Conservation (phyloP, 2,797 vertebrate species). For the Pipistrellus nathusii region DNA sequence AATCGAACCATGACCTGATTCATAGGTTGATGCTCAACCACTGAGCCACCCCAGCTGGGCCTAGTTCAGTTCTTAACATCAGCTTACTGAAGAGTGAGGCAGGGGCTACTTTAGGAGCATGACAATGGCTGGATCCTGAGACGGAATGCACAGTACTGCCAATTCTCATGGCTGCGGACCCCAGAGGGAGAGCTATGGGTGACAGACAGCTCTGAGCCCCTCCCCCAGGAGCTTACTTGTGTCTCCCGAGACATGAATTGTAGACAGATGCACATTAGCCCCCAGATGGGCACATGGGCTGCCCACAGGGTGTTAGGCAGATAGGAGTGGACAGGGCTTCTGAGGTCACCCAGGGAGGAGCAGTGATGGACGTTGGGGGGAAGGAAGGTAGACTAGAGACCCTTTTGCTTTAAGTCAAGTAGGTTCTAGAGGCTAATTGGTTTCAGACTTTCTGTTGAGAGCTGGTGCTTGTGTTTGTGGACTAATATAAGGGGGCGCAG, state of each 20-base stretch:
- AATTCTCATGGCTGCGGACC: background rate
- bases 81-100: too few relatives aligned
- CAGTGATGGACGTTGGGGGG: fast-evolving
- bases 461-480: background rate
- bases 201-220: background rate
- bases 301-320: background rate
- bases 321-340: background rate
- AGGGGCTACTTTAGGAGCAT: background rate
- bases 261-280: too few relatives aligned
- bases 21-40: too few relatives aligned
- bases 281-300: background rate
- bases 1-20: too few relatives aligned
- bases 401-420: background rate
- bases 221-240: background rate
- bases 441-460: background rate
- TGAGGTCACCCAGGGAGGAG: background rate
- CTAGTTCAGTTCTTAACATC: background rate
- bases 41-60: too few relatives aligned
- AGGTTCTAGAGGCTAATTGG: background rate
- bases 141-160: background rate
- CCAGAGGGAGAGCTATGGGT: background rate
- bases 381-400: background rate
- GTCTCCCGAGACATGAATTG: background rate
- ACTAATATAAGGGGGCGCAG: background rate
- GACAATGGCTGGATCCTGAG: background rate